Evolutionary conservation across 2,797 vertebrate species (phyloP).

Genomic region (Poeciliopsis paucimaculata): DNA sequence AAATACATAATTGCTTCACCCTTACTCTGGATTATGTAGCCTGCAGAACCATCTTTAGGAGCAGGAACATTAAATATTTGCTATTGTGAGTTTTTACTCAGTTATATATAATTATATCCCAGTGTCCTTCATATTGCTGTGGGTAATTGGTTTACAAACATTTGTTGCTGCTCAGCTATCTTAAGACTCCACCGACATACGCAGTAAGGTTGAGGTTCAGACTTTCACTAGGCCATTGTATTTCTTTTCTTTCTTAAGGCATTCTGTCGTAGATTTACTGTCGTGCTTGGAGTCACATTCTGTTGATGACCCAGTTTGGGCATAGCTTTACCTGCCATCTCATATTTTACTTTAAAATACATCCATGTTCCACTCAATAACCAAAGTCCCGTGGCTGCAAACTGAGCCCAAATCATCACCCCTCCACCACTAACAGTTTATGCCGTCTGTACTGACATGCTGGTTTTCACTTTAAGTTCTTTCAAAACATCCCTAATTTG

Average conservation of each 20-base stretch:
- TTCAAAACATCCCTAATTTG: not conserved
- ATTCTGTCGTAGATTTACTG: not conserved
- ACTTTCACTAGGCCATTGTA: not conserved
- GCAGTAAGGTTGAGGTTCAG: not conserved
- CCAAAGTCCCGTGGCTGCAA: not conserved
- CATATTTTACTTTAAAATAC: not conserved
- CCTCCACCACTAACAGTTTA: not conserved
- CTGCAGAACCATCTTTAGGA: not conserved
- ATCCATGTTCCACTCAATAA: not conserved
- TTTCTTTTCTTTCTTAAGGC: not conserved
- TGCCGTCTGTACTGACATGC: not conserved
- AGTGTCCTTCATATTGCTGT: not conserved
- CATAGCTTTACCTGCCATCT: not conserved
- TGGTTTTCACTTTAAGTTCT: not conserved
- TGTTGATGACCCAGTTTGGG: not conserved
- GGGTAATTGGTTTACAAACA: not conserved
- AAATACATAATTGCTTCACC: too few relatives aligned
- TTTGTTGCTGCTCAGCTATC: not conserved
- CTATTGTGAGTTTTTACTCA: not conserved
- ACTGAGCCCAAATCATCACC: not conserved
- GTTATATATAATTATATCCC: not conserved
- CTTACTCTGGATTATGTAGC: not conserved
- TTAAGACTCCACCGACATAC: not conserved
- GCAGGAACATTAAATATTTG: not conserved
- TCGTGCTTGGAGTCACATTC: not conserved